Evolutionary conservation across 2,113 vertebrate species (phyloP).

Genomic region (Bos javanicus): DNA sequence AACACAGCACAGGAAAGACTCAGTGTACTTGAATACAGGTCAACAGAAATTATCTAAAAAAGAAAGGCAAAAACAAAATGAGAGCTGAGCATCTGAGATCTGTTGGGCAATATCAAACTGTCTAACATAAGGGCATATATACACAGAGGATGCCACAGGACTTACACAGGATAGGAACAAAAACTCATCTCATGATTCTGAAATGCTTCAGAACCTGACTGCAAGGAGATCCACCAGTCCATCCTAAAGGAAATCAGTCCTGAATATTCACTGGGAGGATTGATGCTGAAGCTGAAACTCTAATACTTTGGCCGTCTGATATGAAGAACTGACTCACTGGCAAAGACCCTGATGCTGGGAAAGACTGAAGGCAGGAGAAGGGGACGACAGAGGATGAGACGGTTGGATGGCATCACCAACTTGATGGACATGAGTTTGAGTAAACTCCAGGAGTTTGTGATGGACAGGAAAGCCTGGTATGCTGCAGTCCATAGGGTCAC

Average conservation of each 20-base stretch:
- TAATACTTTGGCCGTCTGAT: not conserved
- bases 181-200: not conserved
- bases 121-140: not conserved
- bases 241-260: not conserved
- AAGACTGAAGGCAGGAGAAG: not conserved
- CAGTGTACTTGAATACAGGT: not conserved
- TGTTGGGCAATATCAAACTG: not conserved
- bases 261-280: not conserved
- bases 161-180: not conserved
- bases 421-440: not conserved
- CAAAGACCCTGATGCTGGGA: not conserved
- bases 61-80: not conserved
- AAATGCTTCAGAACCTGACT: not conserved
- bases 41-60: not conserved
- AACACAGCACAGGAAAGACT: not conserved
- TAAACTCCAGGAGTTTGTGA: not conserved
- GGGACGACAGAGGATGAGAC: not conserved
- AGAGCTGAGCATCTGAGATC: not conserved
- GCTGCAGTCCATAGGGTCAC: not conserved
- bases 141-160: not conserved
- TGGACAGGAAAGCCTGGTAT: accelerated
- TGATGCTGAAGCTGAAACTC: not conserved
- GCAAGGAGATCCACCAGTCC: not conserved
- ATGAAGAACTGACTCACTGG: not conserved
- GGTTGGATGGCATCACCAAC: not conserved